Evolutionary conservation across 2,797 vertebrate species (phyloP), one percentile per base, ranked within the genome.

Genomic region (Hippoglossus hippoglossus): DNA sequence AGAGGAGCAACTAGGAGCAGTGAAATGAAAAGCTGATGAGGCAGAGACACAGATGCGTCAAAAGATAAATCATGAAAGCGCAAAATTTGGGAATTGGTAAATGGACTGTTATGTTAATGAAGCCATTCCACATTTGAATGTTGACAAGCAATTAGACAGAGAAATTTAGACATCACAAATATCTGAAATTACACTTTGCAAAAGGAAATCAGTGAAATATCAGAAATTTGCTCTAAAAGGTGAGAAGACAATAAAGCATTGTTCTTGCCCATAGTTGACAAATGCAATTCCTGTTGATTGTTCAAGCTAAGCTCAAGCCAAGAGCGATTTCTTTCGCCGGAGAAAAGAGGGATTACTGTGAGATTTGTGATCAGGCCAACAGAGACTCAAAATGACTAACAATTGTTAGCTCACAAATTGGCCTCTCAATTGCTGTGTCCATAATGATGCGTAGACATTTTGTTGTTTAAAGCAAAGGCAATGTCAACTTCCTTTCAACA

Each of bases 11-110:
- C 24, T 44, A 61, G 44, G n/a, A 65, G 24, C 59, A 62, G 22
- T n/a, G 50, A 59, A 67, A 66, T 61, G 28, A 67, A 18, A 63
- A 25, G 22, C 22, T 50, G 68, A 67, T 1, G 5, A 47, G 18
- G 26, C 15, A 57, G 0, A 61, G 18, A 47, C 53, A 60, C 31
- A 70, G 64, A 76, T 58, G 51, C 19, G 56, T 51, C 7, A 51
- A 63, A 58, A 73, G n/a, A 62, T 39, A 75, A 83, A 39, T 72
- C 11, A 64, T 50, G 24, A 57, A 66, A 46, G 63, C 58, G 15
- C 22, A 68, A 72, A 70, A n/a, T 6, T 0, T 51, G 13, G 34
- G 39, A 44, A 60, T 64, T 11, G 5, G 19, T 6, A 61, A 80
- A 76, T 52, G 26, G 62, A 24, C 22, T 3, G 22, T 22, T 53